Conservation (phyloP, 2,888 invertebrate species). For the Brachyptera risi region DNA sequence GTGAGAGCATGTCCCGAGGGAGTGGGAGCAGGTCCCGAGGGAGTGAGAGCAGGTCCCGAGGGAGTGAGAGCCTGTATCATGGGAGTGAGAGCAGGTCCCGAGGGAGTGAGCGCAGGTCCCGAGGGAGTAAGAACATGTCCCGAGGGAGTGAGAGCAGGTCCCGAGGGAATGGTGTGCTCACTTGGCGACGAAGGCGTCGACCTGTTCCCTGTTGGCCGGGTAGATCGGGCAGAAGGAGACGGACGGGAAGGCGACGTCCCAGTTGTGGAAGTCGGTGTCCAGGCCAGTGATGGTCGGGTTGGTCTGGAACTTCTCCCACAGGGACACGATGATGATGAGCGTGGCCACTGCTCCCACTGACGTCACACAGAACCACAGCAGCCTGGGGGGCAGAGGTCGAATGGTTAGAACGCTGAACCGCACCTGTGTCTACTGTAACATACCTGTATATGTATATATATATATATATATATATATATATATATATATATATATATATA, state of each 20-base stretch:
- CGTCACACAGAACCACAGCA: slow-evolving; percentile 76
- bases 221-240: slow-evolving; percentile 61
- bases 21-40: too few species aligned
- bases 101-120: too few species aligned
- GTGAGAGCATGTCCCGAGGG: too few species aligned
- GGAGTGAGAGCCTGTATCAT: too few species aligned
- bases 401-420: too few species aligned
- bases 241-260: slow-evolving; percentile 72
- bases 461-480: too few species aligned
- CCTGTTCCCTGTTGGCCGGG: slow-evolving; percentile 51
- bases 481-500: too few species aligned
- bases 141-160: neutral
- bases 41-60: too few species aligned
- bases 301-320: slow-evolving; percentile 80
- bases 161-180: neutral
- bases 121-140: too few species aligned
- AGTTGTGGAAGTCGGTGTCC: slow-evolving; percentile 76
- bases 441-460: too few species aligned
- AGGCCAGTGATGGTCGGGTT: slow-evolving; percentile 74
- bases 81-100: too few species aligned
- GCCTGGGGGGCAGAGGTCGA: slow-evolving; percentile 47
- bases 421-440: too few species aligned
- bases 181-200: slow-evolving; percentile 40
- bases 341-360: slow-evolving; percentile 63
- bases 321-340: slow-evolving; percentile 67